phyloP scores from a whole-genome alignment of 1,140 invertebrate species.

The Aphaenogaster rudis region DNA sequence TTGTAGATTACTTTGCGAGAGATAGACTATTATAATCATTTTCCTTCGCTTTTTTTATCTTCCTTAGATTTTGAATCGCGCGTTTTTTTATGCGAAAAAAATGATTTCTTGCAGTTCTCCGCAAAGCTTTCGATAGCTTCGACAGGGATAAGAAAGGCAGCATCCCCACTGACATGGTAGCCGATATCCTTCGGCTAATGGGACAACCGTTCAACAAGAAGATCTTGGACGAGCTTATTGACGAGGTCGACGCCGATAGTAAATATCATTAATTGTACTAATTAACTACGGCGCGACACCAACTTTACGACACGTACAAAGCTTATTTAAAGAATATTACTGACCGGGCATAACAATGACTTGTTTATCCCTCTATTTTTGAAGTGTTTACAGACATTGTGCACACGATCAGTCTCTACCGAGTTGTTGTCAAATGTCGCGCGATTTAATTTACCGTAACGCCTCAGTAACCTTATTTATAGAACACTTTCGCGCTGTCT shows the following conservation, averaged over 20 bases:
- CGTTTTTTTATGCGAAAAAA: neutral
- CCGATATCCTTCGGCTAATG: constrained; percentile 97
- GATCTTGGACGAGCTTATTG: constrained; percentile 97
- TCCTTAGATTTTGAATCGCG: neutral
- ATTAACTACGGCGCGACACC: neutral
- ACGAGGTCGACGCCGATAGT: constrained; percentile 98
- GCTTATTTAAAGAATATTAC: constrained; percentile 49
- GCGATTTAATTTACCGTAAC: constrained; percentile 52
- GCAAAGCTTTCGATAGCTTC: constrained; percentile 98
- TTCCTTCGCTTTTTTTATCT: neutral
- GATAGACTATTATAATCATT: no score
- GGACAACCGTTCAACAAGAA: constrained; percentile 98
- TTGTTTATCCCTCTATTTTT: constrained; percentile 52
- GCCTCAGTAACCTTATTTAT: constrained; percentile 24
- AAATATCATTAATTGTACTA: constrained; percentile 84
- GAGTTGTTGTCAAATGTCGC: constrained; percentile 56
- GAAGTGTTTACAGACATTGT: constrained; percentile 28
- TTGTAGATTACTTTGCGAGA: no score
- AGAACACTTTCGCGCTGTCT: constrained; percentile 4
- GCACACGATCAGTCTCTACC: neutral
- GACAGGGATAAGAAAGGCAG: constrained; percentile 97
- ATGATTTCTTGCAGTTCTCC: constrained; percentile 90
- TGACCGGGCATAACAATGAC: neutral
- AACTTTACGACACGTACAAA: neutral
- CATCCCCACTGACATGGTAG: constrained; percentile 97